These are phyloP conservation scores for Euglossa dilemma DNA, from an alignment of 1,140 invertebrate species.

Conservation along the genomic window DNA sequence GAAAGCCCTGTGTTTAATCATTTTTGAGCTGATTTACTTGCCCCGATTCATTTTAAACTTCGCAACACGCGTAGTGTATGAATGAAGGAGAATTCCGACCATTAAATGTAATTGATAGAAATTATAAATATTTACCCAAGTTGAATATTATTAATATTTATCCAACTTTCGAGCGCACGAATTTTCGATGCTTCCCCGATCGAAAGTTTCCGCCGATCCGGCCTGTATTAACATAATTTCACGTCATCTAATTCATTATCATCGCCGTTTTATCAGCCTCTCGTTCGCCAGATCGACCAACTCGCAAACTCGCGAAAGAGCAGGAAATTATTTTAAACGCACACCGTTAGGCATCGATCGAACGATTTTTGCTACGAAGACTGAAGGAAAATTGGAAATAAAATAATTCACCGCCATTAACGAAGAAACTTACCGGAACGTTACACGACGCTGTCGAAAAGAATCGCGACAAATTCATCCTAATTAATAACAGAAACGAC, in stretches of 20 bases:
- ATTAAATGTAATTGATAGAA: neutral
- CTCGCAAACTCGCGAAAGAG: no score
- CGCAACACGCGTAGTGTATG: neutral
- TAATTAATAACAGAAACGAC: no score
- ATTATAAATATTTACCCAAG: neutral
- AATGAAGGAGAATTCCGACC: neutral
- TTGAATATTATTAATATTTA: constrained; percentile 12
- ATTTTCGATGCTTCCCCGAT: neutral
- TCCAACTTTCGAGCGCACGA: neutral
- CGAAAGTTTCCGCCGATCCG: neutral
- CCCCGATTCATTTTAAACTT: neutral
- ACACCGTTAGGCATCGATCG: no score
- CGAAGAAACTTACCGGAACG: no score
- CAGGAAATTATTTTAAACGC: no score
- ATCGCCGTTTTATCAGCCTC: no score
- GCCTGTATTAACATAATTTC: neutral
- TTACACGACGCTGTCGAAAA: no score
- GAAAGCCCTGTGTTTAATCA: neutral
- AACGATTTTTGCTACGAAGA: no score
- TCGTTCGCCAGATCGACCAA: no score
- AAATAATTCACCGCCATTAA: no score
- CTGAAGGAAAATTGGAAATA: no score
- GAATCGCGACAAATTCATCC: no score
- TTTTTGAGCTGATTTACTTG: neutral
- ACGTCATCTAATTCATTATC: neutral